Percentiles rank a stretch among this genome's conserved stretches.
Evolutionary conservation across 1,140 invertebrate genomes (phyloP).

Genomic region (Apis florea): DNA sequence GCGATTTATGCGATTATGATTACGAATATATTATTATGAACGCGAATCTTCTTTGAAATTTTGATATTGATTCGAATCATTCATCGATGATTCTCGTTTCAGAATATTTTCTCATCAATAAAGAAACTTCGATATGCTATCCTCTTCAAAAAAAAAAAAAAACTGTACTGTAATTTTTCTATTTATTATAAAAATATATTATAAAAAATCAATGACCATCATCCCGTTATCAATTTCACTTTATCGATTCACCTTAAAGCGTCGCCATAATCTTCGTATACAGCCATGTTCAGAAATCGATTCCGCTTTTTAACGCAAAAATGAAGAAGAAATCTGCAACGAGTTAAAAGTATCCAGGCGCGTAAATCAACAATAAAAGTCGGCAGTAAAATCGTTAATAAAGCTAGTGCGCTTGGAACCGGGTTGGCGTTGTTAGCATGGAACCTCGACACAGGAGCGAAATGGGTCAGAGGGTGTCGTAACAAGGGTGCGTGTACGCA

Average conservation of each 20-base stretch:
- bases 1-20: too few species aligned
- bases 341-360: neutral
- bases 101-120: too few species aligned
- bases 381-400: conserved; percentile 64
- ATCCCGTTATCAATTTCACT: neutral
- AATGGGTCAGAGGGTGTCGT: conserved; percentile 19
- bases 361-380: conserved; percentile 61
- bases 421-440: neutral
- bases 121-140: too few species aligned
- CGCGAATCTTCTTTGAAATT: too few species aligned
- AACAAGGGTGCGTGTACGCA: conserved; percentile 24
- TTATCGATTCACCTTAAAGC: neutral
- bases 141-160: too few species aligned
- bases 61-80: too few species aligned
- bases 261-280: too few species aligned
- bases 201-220: too few species aligned
- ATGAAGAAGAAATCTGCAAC: neutral
- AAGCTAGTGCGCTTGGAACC: conserved; percentile 27
- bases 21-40: too few species aligned
- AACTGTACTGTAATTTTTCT: too few species aligned
- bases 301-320: neutral
- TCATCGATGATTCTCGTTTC: too few species aligned
- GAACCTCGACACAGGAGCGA: neutral
- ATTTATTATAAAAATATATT: too few species aligned
- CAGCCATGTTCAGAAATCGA: neutral